Base-by-base conservation (phyloP, 2,113 vertebrate species). In the Girardinichthys multiradiatus region DNA sequence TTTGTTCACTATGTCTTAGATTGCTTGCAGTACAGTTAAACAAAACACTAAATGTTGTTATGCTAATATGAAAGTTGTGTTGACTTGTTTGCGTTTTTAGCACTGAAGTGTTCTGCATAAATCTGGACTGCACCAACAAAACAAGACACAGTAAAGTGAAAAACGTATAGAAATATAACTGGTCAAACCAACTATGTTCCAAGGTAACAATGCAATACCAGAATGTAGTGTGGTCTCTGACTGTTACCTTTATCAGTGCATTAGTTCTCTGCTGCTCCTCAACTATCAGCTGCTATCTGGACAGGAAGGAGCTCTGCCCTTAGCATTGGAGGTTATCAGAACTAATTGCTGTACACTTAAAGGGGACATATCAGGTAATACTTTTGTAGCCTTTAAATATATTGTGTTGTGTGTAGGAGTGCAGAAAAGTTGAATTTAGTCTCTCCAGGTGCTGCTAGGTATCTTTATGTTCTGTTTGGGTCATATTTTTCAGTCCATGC, bases 211-310 rank as follows among this genome's bases (percentile, higher is more conserved):
- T 10, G 10, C 35, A 35, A 10, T 35, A 7, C 35, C 35, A 24
- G 21, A 51, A 51, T 24, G 48, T 51, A 24, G 48, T 37, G 33
- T 64, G 11, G 27, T 66, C 6, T 28, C 10, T 27, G 24, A 28
- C 12, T 45, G 1, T 28, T 65, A 26, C 15, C 15, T 64, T 26
- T 64, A 26, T 57, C 4, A 35, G 30, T 74, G 19, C 30, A 39
- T 79, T 28, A 27, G 66, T 28, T 4, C 12, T 39, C 26, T 64
- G 31, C 51, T 74, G 72, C 70, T 72, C 33, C n/a, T 60, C 58
- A 66, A 48, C 42, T 62, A 64, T 77, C 72, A 69, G 71, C 63
- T 73, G 28, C 33, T 76, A 77, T 76, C 48, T 57, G 37, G 4
- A 33, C 19, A 79, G 72, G 60, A 80, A 75, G 28, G 48, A 42